These are phyloP conservation scores for Morone chrysops DNA, from an alignment of 2,113 vertebrate species.

Conservation along the genomic window DNA sequence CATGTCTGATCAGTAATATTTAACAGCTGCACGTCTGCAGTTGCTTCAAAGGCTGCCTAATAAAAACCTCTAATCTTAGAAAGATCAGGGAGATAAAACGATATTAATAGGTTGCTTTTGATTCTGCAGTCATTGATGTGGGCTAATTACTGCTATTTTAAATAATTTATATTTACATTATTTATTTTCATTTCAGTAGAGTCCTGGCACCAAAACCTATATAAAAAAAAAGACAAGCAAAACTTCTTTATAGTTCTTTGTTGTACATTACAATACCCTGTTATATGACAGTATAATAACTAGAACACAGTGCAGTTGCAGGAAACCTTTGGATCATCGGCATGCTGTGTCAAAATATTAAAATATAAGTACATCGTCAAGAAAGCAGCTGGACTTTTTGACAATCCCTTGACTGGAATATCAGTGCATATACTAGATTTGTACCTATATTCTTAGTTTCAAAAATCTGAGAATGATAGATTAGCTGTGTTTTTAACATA, in stretches of 20 bases:
- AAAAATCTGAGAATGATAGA: too few relatives aligned
- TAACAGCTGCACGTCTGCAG: slow-evolving; percentile 77
- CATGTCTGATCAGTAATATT: slow-evolving; percentile 76
- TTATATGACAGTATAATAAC: slow-evolving; percentile 35
- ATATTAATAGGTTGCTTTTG: slow-evolving; percentile 14
- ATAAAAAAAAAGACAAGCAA: neutral
- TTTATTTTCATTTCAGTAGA: neutral
- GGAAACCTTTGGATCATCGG: too few relatives aligned
- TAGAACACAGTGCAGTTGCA: neutral
- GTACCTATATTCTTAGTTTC: too few relatives aligned
- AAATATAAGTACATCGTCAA: too few relatives aligned
- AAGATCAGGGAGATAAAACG: slow-evolving; percentile 44
- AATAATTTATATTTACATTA: neutral
- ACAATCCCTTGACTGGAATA: too few relatives aligned
- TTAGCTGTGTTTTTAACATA: too few relatives aligned
- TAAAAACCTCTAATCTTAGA: slow-evolving; percentile 65
- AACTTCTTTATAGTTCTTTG: neutral
- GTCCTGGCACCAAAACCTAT: too few relatives aligned
- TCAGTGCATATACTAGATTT: neutral
- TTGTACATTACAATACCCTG: neutral
- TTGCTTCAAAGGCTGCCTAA: slow-evolving; percentile 60
- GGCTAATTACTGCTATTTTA: neutral
- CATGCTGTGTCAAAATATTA: too few relatives aligned
- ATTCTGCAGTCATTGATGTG: neutral
- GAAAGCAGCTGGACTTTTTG: too few relatives aligned